Evolutionary conservation across 2,888 invertebrate genomes (phyloP).

Genomic region (Allygus modestus): DNA sequence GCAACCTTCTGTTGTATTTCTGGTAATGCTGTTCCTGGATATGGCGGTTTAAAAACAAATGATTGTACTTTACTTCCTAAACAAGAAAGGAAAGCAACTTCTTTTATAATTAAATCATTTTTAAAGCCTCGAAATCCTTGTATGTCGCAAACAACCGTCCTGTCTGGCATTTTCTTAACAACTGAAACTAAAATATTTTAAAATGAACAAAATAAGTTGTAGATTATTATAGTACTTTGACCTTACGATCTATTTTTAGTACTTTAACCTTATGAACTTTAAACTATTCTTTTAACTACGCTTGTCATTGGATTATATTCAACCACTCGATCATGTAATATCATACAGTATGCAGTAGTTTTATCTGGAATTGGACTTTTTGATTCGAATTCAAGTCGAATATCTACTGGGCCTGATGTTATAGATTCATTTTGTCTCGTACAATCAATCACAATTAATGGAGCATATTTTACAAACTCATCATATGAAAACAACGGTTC

Average conservation of each 20-base stretch:
- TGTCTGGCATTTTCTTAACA: background rate
- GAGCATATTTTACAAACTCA: too few relatives aligned
- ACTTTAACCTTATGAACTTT: background rate
- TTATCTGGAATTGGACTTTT: too few relatives aligned
- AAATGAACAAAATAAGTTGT: background rate
- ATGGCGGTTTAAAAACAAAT: background rate
- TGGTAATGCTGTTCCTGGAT: background rate
- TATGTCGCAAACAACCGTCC: background rate
- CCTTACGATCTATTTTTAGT: too few relatives aligned
- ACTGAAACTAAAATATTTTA: too few relatives aligned
- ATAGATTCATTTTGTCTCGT: too few relatives aligned
- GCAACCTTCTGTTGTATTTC: background rate
- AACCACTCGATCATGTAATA: too few relatives aligned
- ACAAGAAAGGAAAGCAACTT: background rate
- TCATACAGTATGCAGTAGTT: too few relatives aligned
- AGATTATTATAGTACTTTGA: background rate
- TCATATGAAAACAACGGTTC: too few relatives aligned
- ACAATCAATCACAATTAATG: too few relatives aligned
- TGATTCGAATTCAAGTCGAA: too few relatives aligned
- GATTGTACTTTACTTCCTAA: background rate
- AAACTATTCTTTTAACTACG: background rate
- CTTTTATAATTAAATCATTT: background rate
- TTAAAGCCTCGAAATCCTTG: background rate
- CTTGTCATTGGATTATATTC: too few relatives aligned
- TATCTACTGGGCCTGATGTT: too few relatives aligned